Evolutionary conservation across 1,140 invertebrate genomes (phyloP), one percentile per base, ranked within the genome.

Genomic region (Diachasma alloeum): DNA sequence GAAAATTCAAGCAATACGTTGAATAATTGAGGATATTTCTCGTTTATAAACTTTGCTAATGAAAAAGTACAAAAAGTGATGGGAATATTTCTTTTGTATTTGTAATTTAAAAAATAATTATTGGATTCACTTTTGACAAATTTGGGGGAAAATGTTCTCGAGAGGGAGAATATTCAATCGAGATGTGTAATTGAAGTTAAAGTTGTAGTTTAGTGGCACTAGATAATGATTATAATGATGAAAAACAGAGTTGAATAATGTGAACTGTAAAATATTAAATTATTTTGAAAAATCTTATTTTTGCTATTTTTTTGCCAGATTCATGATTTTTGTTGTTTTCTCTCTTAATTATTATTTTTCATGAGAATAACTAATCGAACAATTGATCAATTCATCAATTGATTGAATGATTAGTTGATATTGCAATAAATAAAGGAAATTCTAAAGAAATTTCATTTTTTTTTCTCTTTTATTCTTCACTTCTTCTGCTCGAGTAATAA

Each of bases 241-340:
- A 24, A 5, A 74, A 53, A 19, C 48, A 53, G 17, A 74, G 56
- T 74, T 63, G 56, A 74, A 17, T 63, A 63, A 63, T 74, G 72
- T 74, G 56, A 74, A 74, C 56, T 74, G 72, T 74, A 66, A 74
- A 74, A 63, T 74, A 74, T 74, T 74, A 74, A 74, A 74, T 74
- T 63, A 74, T 74, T 74, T 63, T 24, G 15, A 66, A 73, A 77
- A 69, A 59, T 72, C 37, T 63, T 46, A 24, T 66, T 71, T 72
- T 76, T 66, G 13, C 26, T 31, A 72, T 71, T 72, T 71, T 72
- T 72, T 71, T 70, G 48, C 17, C 69, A 48, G 17, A 37, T 39
- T 53, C 48, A 53, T 36, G 26, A 53, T 36, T 56, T 56, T 56
- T 72, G n/a, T 56, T 72, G 0, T 37, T 59, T 19, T 19, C 48